Conservation (phyloP, 1,140 invertebrate species). For the Drosophila guanche region DNA sequence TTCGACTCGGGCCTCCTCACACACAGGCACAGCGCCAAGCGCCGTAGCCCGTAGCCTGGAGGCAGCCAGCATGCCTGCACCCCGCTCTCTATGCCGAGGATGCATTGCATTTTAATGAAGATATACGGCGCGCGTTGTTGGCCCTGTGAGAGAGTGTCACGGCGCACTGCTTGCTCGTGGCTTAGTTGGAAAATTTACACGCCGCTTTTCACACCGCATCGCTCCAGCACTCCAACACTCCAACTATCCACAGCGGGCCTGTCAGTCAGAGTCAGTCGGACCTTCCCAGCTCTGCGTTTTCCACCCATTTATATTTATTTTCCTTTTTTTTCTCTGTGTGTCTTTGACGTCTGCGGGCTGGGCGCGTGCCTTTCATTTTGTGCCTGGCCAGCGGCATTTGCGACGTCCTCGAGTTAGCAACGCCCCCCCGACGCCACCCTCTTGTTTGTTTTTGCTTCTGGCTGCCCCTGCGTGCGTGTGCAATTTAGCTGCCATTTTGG, state of each 20-base stretch:
- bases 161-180: conserved; percentile 40
- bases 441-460: neutral
- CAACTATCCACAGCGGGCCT: conserved; percentile 17
- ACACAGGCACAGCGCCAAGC: neutral
- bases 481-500: conserved; percentile 40
- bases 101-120: conserved; percentile 81
- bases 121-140: conserved; percentile 52
- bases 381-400: conserved; percentile 48
- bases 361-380: conserved; percentile 57
- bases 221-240: neutral
- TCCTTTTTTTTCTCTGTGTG: conserved; percentile 1
- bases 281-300: conserved; percentile 21
- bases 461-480: conserved; percentile 4
- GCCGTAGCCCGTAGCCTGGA: neutral
- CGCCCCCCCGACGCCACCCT: neutral
- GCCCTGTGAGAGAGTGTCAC: conserved; percentile 35
- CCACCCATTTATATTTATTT: conserved; percentile 20
- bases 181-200: conserved; percentile 68
- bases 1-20: conserved; percentile 15
- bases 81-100: conserved; percentile 48
- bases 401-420: conserved; percentile 57
- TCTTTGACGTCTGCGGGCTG: conserved; percentile 17
- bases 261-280: conserved; percentile 40
- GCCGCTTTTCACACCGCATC: conserved; percentile 9
- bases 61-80: neutral